Base-by-base conservation (phyloP, 2,797 vertebrate species). In the Menidia menidia region DNA sequence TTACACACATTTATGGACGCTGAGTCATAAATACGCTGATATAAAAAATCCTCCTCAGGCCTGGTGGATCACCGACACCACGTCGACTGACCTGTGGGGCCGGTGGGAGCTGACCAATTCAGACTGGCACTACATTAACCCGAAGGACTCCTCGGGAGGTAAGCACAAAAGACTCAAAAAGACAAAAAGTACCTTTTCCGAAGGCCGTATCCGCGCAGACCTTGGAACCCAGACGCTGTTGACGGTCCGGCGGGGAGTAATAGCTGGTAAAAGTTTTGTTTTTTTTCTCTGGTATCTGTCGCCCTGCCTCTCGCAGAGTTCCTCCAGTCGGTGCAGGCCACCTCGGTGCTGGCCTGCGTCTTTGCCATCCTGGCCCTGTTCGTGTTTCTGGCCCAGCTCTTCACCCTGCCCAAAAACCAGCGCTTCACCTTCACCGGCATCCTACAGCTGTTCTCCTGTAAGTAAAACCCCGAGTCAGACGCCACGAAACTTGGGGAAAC, bases 351-450 rank as follows among this genome's bases (percentile, higher is more conserved):
- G 77, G 92, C 98, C 4, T 97, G 97, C 69, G 94, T 99, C 54
- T 99, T 98, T 81, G 91, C 95, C 0, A 92, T 97, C 67, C 71
- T 98, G 75, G 95, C 96, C 0, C 88, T 99, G 16, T 75, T 95
- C 72, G 91, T 96, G 75, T 99, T 99, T 68, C 84, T 98, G 81
- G 95, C 94, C 68, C 98, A 99, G 89, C 95, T 99, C 76, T 98
- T 98, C 90, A 97, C 95, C 25, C 91, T 99, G 90, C 95, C 95
- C 70, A 99, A 98, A 84, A 97, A 97, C 81, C 95, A 97, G 85
- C 94, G 97, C 45, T 99, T 99, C 93, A 97, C 95, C 83, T 87
- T 97, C 82, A 96, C 97, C 0, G 97, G 97, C 54, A 92, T 94
- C 44, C 83, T 96, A 75, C 97, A 97, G 94, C 92, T 98, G 75